These are phyloP conservation scores for Lordiphosa clarofinis DNA, from an alignment of 1,140 invertebrate species.

Conservation along the genomic window DNA sequence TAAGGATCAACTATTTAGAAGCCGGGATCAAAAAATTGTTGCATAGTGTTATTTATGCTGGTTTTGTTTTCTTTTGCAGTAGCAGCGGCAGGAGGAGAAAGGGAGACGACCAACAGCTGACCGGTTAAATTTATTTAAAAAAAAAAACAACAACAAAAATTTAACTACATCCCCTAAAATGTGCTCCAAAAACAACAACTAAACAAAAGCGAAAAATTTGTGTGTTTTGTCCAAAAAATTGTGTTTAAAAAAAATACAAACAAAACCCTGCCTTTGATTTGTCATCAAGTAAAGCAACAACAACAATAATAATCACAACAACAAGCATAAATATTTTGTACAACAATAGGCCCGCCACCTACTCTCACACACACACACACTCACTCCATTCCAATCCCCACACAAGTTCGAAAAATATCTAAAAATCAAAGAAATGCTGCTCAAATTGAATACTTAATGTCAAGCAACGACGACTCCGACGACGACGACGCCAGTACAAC, in stretches of 20 bases:
- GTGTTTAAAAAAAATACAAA: slow-evolving; percentile 44
- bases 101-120: slow-evolving; percentile 13
- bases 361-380: slow-evolving; percentile 25
- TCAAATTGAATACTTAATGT: slow-evolving; percentile 63
- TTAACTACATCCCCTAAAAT: slow-evolving; percentile 41
- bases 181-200: slow-evolving; percentile 14
- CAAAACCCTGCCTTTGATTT: not conserved
- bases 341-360: slow-evolving; percentile 22
- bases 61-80: slow-evolving; percentile 7
- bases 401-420: slow-evolving; percentile 13
- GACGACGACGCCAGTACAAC: slow-evolving; percentile 4
- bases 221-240: slow-evolving; percentile 70
- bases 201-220: slow-evolving; percentile 66
- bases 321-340: slow-evolving; percentile 9
- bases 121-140: slow-evolving; percentile 38
- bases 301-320: slow-evolving; percentile 4
- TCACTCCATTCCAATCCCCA: slow-evolving; percentile 19
- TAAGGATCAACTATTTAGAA: no score
- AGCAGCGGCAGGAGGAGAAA: no score
- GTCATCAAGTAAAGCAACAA: slow-evolving; percentile 1
- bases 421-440: slow-evolving; percentile 56
- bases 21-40: no score
- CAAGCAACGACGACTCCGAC: slow-evolving; percentile 33
- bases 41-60: slow-evolving; percentile 2
- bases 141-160: slow-evolving; percentile 22